Base-by-base conservation (phyloP, 2,113 vertebrate species). In the Polyodon spathula region DNA sequence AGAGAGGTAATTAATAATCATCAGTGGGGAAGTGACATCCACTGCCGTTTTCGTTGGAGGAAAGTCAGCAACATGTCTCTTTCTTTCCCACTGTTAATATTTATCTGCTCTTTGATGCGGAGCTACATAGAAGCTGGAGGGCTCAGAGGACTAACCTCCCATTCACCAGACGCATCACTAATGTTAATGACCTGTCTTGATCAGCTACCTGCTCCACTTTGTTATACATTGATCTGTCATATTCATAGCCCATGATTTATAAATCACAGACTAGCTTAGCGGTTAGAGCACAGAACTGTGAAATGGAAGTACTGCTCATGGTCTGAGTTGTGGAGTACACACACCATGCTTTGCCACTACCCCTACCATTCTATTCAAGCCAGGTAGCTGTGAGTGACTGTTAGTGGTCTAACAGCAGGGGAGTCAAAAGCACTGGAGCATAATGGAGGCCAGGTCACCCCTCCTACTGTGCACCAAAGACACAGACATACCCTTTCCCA, bases 1-100 rank as follows among this genome's bases (percentile, higher is more conserved):
- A 59, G 5, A 72, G 52, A 67, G 54, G 40, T 6, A 6, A 79
- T 82, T 84, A 78, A 88, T 85, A 85, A 84, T 82, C 80, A 71
- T 71, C 61, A 66, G 66, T 38, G 58, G 59, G 51, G 54, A 68
- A 81, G 75, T 37, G 58, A 68, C 76, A 64, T 74, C 60, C 67
- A 59, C 66, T 73, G 64, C 5, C 44, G 37, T 67, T 68, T 63
- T 60, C 61, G 15, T 69, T 74, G 63, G 58, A 55, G 61, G 44
- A 51, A 53, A 64, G 55, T 62, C 56, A 54, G 63, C 61, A 65
- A 41, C 37, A 37, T 52, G 44, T 12, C 39, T 6, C 39, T 58
- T 15, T 40, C 60, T 42, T 48, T 27, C 41, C n/a, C 52, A 12
- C 37, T 40, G 17, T 55, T 55, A 41, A 58, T 58, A 38, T 54